A percentile compares a stretch with the other conserved stretches of the same genome.
Conservation (phyloP, 1,140 invertebrate species). For the Drosophila quadrilineata region DNA sequence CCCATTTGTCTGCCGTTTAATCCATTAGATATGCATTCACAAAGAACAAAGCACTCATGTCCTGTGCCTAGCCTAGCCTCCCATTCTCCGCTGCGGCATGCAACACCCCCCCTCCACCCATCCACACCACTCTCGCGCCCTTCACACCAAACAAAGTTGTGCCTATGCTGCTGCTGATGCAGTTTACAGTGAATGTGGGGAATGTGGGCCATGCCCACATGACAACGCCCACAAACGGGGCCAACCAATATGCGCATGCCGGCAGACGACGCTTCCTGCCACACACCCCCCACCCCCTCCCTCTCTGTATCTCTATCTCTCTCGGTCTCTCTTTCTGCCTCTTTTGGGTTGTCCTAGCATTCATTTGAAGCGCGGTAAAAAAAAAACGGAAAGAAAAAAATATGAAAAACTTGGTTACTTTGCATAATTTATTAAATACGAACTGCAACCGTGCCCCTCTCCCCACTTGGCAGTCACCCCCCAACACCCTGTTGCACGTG, state of each 20-base stretch:
- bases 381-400: conserved; percentile 12
- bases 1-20: conserved; percentile 36
- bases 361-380: conserved; percentile 18
- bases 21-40: conserved; percentile 49
- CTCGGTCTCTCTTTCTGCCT: neutral
- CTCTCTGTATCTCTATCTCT: neutral
- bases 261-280: conserved; percentile 14
- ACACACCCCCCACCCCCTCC: neutral
- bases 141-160: too few relatives aligned
- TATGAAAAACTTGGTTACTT: conserved; percentile 48
- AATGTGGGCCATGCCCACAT: conserved; percentile 14
- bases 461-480: neutral
- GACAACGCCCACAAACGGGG: neutral
- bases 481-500: neutral
- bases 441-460: neutral
- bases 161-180: conserved; percentile 21
- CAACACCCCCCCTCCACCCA: neutral
- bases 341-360: conserved; percentile 24
- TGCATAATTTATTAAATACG: conserved; percentile 62
- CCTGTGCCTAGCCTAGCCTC: conserved; percentile 3
- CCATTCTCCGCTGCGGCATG: too few relatives aligned
- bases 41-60: conserved; percentile 36
- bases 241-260: conserved; percentile 27
- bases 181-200: conserved; percentile 23
- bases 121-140: too few relatives aligned